Base-by-base conservation (phyloP, 2,113 vertebrate genomes). In the Periophthalmus modestus region DNA sequence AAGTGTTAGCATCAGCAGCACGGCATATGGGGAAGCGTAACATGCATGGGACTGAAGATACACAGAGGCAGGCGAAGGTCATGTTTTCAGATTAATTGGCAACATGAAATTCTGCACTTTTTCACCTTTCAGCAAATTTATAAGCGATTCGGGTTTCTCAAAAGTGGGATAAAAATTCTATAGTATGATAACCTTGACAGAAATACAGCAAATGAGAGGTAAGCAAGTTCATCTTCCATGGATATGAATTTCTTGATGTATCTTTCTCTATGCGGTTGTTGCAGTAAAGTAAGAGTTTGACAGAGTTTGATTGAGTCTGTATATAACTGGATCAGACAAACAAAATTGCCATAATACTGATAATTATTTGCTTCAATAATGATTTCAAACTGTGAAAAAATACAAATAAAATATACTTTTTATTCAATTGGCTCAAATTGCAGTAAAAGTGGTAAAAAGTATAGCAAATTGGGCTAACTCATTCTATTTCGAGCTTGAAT, bases 1-100 rank as follows among this genome's bases (percentile, higher is more conserved):
- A 82, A 74, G 0, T 74, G 76, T 72, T 48, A 47, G 77, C 58
- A 72, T 75, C 69, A 78, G 69, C 74, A 78, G 28, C 24, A 54
- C 48, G 0, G 65, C 13, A 59, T 36, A 47, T 72, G 15, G 36
- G 54, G 10, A 23, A 43, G 68, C 21, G 66, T 39, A 46, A 76
- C 24, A 68, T 72, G 21, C 52, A 67, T 14, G 52, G 57, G 23
- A 13, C 62, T 55, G 66, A 66, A 12, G 18, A 71, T 65, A 9
- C 15, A 16, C 18, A 18, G 10, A 48, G 36, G 62, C 21, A 13
- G 6, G 12, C 14, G 66, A 7, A 73, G 73, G 66, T 77, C 43
- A 78, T 33, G n/a, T 34, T 72, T 72, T 28, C 66, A 34, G 54
- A 16, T 52, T 72, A 69, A 79, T 77, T 77, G 43, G 58, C 14